A percentile compares a stretch with the other conserved stretches of the same genome.
These are phyloP conservation scores for Pandion haliaetus DNA, from an alignment of 2,113 vertebrate species.

Conservation along the genomic window DNA sequence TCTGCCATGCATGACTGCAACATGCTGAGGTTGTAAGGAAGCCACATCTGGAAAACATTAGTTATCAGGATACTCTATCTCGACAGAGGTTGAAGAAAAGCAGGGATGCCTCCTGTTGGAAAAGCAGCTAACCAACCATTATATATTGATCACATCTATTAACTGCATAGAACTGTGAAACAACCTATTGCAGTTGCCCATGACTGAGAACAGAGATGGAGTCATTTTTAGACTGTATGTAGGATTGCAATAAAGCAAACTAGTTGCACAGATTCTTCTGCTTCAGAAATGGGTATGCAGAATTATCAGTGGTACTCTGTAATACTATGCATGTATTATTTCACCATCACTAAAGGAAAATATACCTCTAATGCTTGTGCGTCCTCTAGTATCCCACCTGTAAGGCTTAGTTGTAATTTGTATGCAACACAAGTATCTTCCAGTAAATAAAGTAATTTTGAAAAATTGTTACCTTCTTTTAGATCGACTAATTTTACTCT, in stretches of 20 bases:
- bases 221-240: neutral
- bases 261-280: neutral
- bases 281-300: neutral
- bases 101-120: neutral
- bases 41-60: neutral
- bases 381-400: neutral
- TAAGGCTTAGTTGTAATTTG: neutral
- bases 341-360: neutral
- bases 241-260: neutral
- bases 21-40: neutral
- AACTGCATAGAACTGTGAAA: neutral
- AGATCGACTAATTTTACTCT: neutral
- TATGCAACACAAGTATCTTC: neutral
- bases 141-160: too few species aligned
- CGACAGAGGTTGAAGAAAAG: neutral
- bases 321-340: neutral
- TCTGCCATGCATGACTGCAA: neutral
- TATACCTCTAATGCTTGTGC: neutral
- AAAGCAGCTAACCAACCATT: neutral
- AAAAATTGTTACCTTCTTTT: neutral
- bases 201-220: neutral
- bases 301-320: neutral
- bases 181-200: neutral
- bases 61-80: neutral
- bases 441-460: neutral